Conservation (phyloP, 2,113 vertebrate species). For the Sterrhoptilus dennistouni region DNA sequence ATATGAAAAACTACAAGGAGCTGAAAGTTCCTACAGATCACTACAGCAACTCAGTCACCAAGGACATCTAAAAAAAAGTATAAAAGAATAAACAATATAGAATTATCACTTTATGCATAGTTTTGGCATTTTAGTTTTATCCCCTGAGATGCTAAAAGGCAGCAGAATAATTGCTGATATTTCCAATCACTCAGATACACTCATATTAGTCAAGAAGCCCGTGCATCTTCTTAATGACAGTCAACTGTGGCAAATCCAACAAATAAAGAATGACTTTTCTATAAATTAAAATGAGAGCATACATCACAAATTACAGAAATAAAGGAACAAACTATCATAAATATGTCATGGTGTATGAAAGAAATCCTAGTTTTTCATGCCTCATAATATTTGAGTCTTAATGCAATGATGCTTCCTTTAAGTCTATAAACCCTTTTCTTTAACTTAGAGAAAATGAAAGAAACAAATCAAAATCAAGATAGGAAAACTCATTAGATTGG, state of each 20-base stretch:
- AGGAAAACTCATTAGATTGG: not conserved
- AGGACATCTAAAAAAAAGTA: not conserved
- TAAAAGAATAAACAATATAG: not conserved
- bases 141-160: not conserved
- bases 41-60: not conserved
- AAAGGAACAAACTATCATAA: not conserved
- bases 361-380: not conserved
- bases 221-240: not conserved
- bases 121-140: not conserved
- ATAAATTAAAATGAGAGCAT: conserved; percentile 27
- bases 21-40: not conserved
- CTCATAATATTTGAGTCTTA: not conserved
- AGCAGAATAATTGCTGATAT: not conserved
- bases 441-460: not conserved
- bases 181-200: not conserved
- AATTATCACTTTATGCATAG: not conserved
- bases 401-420: not conserved
- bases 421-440: not conserved
- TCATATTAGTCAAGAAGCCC: not conserved
- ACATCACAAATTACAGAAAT: not conserved
- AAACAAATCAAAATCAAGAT: conserved; percentile 4
- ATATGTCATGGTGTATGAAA: not conserved
- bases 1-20: not conserved
- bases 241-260: not conserved
- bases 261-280: not conserved